A percentile compares a stretch with the other conserved stretches of the same genome.
Evolutionary conservation across 2,113 vertebrate species (phyloP).

Genomic region (Nyctibius bracteatus): DNA sequence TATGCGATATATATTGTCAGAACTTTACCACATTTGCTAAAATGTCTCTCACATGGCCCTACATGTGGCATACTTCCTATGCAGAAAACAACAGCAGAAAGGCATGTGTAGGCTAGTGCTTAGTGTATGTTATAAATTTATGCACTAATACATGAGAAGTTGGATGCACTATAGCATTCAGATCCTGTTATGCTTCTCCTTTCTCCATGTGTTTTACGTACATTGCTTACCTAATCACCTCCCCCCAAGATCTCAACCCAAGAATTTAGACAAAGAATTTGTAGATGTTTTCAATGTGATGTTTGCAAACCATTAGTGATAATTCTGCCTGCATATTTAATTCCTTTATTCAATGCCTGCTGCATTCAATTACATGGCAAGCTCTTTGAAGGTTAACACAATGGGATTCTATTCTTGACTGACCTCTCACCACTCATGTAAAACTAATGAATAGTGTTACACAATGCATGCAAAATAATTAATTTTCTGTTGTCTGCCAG

Average conservation of each 20-base stretch:
- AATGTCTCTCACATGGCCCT: background rate
- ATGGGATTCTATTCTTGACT: slow-evolving; percentile 37
- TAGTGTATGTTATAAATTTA: background rate
- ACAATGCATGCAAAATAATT: slow-evolving; percentile 21
- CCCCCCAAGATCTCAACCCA: background rate
- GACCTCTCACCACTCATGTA: slow-evolving; percentile 19
- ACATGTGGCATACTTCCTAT: background rate
- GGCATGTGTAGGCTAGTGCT: background rate
- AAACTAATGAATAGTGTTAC: slow-evolving; percentile 11
- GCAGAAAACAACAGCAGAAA: background rate
- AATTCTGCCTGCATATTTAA: slow-evolving; percentile 20
- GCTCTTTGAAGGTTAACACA: background rate
- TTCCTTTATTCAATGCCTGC: background rate
- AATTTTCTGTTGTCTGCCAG: background rate
- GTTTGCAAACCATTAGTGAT: slow-evolving; percentile 14
- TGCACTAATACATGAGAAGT: rapidly evolving
- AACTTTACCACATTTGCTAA: background rate
- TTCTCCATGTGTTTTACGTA: background rate
- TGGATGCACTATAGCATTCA: background rate
- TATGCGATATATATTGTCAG: background rate
- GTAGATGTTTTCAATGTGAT: background rate
- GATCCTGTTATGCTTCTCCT: background rate
- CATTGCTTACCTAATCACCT: background rate
- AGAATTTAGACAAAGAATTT: background rate
- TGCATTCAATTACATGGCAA: slow-evolving; percentile 10